A percentile compares a stretch with the other conserved stretches of the same genome.
phyloP scores from a whole-genome alignment of 2,113 vertebrate species.

The Theropithecus gelada region DNA sequence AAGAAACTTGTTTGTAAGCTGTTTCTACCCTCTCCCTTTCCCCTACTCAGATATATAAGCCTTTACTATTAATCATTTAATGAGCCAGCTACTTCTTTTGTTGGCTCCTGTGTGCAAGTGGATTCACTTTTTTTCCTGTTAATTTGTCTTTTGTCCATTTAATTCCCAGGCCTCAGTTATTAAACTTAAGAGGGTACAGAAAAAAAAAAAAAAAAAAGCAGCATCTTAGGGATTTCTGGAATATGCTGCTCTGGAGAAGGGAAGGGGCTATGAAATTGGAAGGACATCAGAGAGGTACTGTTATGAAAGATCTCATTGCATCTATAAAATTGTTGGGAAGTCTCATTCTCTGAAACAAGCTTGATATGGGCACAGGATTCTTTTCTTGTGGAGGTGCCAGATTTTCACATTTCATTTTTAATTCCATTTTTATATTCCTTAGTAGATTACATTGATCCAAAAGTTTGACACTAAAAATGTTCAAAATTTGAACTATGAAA shows the following conservation, averaged over 20 bases:
- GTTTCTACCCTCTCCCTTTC: background rate
- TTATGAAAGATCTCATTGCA: background rate
- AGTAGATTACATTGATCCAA: slow-evolving; percentile 45
- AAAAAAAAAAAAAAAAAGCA: background rate
- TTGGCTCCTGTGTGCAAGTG: background rate
- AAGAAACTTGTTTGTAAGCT: background rate
- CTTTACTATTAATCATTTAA: background rate
- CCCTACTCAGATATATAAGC: background rate
- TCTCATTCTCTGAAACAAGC: background rate
- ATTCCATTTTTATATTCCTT: background rate
- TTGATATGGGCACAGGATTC: background rate
- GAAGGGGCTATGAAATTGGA: rapidly evolving
- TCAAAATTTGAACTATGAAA: slow-evolving; percentile 56
- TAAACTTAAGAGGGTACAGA: background rate
- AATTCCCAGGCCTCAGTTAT: background rate
- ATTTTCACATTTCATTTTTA: slow-evolving; percentile 20
- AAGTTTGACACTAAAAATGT: slow-evolving; percentile 38
- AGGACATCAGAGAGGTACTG: background rate
- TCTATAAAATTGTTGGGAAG: background rate
- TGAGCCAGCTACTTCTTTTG: background rate
- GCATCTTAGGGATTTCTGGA: background rate
- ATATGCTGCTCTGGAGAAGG: background rate
- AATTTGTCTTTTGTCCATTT: background rate
- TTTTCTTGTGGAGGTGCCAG: background rate
- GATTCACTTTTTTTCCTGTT: background rate